These are phyloP conservation scores for Hepsetus odoe DNA, from an alignment of 2,113 vertebrate species.

Conservation along the genomic window DNA sequence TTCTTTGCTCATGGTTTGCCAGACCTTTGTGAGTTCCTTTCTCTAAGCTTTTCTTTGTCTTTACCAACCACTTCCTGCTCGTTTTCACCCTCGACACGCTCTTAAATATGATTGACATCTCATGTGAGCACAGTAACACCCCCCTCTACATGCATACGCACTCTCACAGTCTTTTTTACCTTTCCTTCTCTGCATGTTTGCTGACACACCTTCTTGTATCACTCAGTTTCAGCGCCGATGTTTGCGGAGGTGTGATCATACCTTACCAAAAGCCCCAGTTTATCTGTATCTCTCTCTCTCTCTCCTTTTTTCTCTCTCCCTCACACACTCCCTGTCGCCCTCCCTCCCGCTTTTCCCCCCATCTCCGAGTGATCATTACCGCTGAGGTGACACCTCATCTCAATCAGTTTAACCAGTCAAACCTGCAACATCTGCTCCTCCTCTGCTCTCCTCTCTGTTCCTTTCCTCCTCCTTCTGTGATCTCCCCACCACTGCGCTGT, in stretches of 20 bases:
- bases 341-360: neutral
- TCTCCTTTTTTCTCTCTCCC: neutral
- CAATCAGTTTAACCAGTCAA: conserved; percentile 61
- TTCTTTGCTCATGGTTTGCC: no score
- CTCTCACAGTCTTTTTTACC: conserved; percentile 8
- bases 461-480: conserved; percentile 46
- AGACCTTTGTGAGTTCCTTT: no score
- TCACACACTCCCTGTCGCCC: neutral
- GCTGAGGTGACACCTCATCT: conserved; percentile 62
- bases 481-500: conserved; percentile 39
- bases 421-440: conserved; percentile 60
- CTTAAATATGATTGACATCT: conserved; percentile 36
- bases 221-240: conserved; percentile 38
- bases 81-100: conserved; percentile 9
- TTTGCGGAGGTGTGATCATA: conserved; percentile 58
- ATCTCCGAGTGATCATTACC: conserved; percentile 62
- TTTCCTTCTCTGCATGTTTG: conserved; percentile 51
- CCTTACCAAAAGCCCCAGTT: conserved; percentile 22
- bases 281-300: neutral
- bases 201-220: conserved; percentile 54
- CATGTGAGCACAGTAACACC: conserved; percentile 13
- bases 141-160: conserved; percentile 1
- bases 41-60: neutral
- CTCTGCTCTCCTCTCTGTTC: conserved; percentile 51
- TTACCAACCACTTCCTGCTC: neutral